Conservation (phyloP, 2,888 invertebrate species). For the Mythimna vitellina region DNA sequence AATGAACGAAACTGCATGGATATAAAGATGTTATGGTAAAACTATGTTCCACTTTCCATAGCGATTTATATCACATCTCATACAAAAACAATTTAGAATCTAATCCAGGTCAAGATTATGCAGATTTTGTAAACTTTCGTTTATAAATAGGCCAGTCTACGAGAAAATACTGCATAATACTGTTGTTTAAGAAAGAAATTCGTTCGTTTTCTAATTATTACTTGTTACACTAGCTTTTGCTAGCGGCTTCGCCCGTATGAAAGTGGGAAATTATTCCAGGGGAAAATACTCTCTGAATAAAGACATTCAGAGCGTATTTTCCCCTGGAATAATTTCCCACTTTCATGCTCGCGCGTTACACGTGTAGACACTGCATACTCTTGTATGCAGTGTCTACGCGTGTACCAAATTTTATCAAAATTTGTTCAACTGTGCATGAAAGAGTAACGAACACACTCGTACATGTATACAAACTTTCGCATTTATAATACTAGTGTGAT, state of each 20-base stretch:
- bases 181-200: slow-evolving; percentile 23
- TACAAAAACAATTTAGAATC: slow-evolving; percentile 17
- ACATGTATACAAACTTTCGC: too few relatives aligned
- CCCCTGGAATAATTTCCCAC: too few relatives aligned
- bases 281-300: too few relatives aligned
- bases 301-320: too few relatives aligned
- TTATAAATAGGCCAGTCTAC: slow-evolving; percentile 31
- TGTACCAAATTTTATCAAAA: too few relatives aligned
- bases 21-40: background rate
- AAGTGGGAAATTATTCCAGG: too few relatives aligned
- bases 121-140: slow-evolving; percentile 47
- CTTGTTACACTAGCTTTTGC: slow-evolving; percentile 1
- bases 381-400: too few relatives aligned
- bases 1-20: background rate
- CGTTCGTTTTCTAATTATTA: slow-evolving; percentile 15
- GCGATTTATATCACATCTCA: slow-evolving; percentile 7
- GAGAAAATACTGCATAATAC: slow-evolving; percentile 30
- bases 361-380: too few relatives aligned
- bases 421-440: too few relatives aligned
- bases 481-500: background rate
- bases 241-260: too few relatives aligned
- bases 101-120: slow-evolving; percentile 44
- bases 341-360: too few relatives aligned
- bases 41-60: slow-evolving; percentile 20
- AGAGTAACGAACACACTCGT: too few relatives aligned